Conservation (phyloP, 2,888 invertebrate genomes). For the Orchesellides sinensis region DNA sequence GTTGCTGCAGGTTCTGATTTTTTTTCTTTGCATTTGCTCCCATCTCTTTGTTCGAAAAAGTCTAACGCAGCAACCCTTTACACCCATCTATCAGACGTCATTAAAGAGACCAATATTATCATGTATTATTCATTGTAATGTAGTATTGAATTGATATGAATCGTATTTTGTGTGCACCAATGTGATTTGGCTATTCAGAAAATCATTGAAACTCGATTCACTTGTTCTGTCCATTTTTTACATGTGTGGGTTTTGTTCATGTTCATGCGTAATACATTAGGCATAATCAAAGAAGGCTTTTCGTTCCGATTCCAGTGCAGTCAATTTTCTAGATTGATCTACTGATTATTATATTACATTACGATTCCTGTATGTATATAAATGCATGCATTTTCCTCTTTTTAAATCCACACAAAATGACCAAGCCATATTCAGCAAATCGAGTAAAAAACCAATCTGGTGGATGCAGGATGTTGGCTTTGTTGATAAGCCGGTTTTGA, state of each 20-base stretch:
- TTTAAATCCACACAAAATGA: too few species aligned
- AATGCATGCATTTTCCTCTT: too few species aligned
- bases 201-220: conserved; percentile 41
- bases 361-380: too few species aligned
- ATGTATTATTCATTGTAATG: background rate
- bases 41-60: background rate
- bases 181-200: background rate
- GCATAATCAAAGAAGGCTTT: conserved; percentile 9
- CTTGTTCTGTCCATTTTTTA: conserved; percentile 11
- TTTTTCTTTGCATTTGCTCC: background rate
- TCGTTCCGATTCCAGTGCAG: background rate
- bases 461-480: conserved; percentile 27
- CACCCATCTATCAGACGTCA: conserved; percentile 50
- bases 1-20: conserved; percentile 51
- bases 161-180: background rate
- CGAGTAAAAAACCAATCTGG: background rate
- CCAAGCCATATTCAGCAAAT: too few species aligned
- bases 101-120: conserved; percentile 41
- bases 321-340: conserved; percentile 40
- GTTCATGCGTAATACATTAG: conserved; percentile 29
- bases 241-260: conserved; percentile 28
- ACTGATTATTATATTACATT: too few species aligned
- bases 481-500: conserved; percentile 35
- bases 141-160: background rate
- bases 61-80: conserved; percentile 20